A percentile compares a stretch with the other conserved stretches of the same genome.
Evolutionary conservation across 1,140 invertebrate species (phyloP).

Genomic region (Zaprionus taronus): DNA sequence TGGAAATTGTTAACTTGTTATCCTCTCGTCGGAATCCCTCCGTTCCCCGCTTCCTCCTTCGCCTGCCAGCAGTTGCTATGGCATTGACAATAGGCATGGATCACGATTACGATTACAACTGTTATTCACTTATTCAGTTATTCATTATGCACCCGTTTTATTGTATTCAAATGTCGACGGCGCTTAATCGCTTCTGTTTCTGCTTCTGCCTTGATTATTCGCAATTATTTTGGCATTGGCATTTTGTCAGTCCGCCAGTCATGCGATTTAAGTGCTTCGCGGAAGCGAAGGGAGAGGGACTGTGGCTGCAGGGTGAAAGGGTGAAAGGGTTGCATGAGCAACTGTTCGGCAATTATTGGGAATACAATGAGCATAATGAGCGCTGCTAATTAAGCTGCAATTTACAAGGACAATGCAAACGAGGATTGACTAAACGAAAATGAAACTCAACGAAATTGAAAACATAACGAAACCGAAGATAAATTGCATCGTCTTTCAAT

Average conservation of each 20-base stretch:
- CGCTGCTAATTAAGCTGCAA: slow-evolving; percentile 9
- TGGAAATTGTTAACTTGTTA: slow-evolving; percentile 10
- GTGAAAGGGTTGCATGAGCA: slow-evolving; percentile 7
- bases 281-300: background rate
- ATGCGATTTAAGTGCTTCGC: slow-evolving; percentile 56
- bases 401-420: slow-evolving; percentile 13
- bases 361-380: slow-evolving; percentile 16
- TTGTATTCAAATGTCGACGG: slow-evolving; percentile 31
- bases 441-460: background rate
- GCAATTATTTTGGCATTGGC: slow-evolving; percentile 67
- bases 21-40: background rate
- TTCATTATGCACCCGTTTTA: slow-evolving; percentile 28
- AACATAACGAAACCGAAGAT: background rate
- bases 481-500: too few relatives aligned
- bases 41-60: background rate
- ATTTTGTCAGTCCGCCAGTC: slow-evolving; percentile 31
- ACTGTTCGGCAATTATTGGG: slow-evolving; percentile 28
- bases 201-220: slow-evolving; percentile 39
- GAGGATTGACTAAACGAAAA: background rate
- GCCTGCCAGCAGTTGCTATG: slow-evolving; percentile 4
- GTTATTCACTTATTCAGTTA: slow-evolving; percentile 18
- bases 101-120: slow-evolving; percentile 26
- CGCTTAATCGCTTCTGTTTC: slow-evolving; percentile 17
- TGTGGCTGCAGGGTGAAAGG: background rate
- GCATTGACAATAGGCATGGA: slow-evolving; percentile 23